Evolutionary conservation across 2,888 invertebrate species (phyloP).

Genomic region (Nephrocerus scutellatus): DNA sequence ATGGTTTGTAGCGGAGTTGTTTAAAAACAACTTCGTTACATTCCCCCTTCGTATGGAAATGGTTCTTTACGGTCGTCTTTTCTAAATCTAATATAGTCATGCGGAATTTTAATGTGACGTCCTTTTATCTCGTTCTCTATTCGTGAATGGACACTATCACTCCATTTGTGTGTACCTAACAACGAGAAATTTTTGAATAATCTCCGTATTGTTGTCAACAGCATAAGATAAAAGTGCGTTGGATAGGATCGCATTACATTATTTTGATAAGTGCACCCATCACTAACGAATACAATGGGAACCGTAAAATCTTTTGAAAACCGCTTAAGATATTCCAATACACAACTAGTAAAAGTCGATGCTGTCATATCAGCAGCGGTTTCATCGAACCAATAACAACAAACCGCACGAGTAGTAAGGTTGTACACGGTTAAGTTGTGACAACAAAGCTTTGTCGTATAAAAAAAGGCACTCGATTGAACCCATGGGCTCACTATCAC

Average conservation of each 20-base stretch:
- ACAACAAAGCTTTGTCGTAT: slow-evolving; percentile 14
- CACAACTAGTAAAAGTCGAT: slow-evolving; percentile 10
- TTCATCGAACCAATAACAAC: slow-evolving; percentile 15
- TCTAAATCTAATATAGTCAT: slow-evolving; percentile 3
- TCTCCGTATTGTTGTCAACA: slow-evolving; percentile 3
- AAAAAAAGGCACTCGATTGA: slow-evolving; percentile 11
- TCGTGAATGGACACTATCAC: slow-evolving; percentile 9
- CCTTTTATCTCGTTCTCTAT: slow-evolving; percentile 13
- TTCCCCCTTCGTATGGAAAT: slow-evolving; percentile 6
- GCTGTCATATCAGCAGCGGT: slow-evolving; percentile 11
- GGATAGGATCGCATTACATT: slow-evolving; percentile 7
- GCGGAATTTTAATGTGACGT: slow-evolving; percentile 6
- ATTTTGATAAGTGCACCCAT: slow-evolving; percentile 10
- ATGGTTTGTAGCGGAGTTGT: too few relatives aligned
- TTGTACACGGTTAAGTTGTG: slow-evolving; percentile 13
- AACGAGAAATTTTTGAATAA: slow-evolving; percentile 7
- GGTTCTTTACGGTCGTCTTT: slow-evolving; percentile 5
- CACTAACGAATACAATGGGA: slow-evolving; percentile 9
- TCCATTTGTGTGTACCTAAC: slow-evolving; percentile 13
- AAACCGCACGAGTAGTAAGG: slow-evolving; percentile 8
- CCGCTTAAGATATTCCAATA: slow-evolving; percentile 10
- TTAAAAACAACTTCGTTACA: too few relatives aligned
- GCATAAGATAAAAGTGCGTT: slow-evolving; percentile 11
- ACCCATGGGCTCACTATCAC: slow-evolving; percentile 14
- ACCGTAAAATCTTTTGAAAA: slow-evolving; percentile 7